Percentiles rank a stretch among this genome's conserved stretches.
phyloP scores from a whole-genome alignment of 1,140 invertebrate genomes.

The Lasioglossum baleicum region DNA sequence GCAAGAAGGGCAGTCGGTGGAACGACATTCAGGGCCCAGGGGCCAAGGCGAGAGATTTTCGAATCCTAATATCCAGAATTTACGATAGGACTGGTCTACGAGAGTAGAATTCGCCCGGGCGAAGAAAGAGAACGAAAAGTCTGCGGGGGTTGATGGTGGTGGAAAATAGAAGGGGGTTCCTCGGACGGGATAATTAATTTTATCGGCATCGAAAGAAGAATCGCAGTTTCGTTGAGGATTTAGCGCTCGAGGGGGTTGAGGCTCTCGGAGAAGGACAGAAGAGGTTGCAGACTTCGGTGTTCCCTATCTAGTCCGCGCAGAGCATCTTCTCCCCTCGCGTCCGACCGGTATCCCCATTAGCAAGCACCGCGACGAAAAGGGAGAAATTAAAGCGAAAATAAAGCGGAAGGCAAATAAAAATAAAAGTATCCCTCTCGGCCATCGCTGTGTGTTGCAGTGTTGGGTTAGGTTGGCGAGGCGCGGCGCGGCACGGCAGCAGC shows the following conservation, averaged over 20 bases:
- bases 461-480: conserved; percentile 41
- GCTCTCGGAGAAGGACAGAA: conserved; percentile 22
- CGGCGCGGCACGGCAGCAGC: conserved; percentile 49
- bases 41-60: conserved; percentile 1
- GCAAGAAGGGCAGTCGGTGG: background rate
- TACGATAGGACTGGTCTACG: conserved; percentile 23
- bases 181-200: conserved; percentile 58
- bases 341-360: conserved; percentile 51
- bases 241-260: conserved; percentile 12
- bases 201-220: conserved; percentile 54
- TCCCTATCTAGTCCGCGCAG: conserved; percentile 39
- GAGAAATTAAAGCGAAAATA: conserved; percentile 65
- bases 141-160: background rate
- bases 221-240: conserved; percentile 51
- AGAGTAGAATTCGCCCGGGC: background rate
- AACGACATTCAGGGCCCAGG: background rate
- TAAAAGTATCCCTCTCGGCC: conserved; percentile 34
- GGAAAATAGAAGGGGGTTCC: conserved; percentile 7
- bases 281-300: conserved; percentile 21
- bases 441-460: conserved; percentile 13
- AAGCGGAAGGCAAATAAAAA: conserved; percentile 58
- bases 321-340: background rate
- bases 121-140: conserved; percentile 9
- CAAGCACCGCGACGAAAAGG: conserved; percentile 61
- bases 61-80: conserved; percentile 42